Evolutionary conservation across 37 sponge, comb jelly and placozoan species (phyloP), one percentile per base, ranked within the genome.

Genomic region (Chondrosia reniformis): DNA sequence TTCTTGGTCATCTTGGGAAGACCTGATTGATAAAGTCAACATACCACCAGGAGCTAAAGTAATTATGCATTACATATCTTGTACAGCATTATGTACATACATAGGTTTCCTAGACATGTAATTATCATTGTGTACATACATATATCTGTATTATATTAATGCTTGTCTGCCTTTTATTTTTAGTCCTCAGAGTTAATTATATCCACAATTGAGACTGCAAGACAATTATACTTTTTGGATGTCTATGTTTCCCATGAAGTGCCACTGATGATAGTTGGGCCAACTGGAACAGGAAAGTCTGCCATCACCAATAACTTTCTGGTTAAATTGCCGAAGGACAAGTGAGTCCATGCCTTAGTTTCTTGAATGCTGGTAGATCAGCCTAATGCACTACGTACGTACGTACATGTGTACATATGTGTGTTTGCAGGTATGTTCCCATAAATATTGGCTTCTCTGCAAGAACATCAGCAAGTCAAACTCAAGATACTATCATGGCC

Each of bases 201-300:
- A 33, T 89, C 89, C 22, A 98, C 99, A 1, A 82, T 84, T 33
- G 96, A 98, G 44, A 98, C 99, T n/a, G 81, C 80, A 1, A 63
- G 96, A 43, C 99, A 98, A 87, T 75, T 32, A 39, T 98, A 67
- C 89, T 92, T 98, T 44, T 74, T 98, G 71, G 77, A 84, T 24
- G 80, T 79, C 28, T 90, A 85, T 44, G 52, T 90, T 43, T 67
- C 69, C 13, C 91, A 92, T 74, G 85, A 88, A 56, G 74, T 87
- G 4, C 94, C 99, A 0, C 74, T 90, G 13, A 84, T 98, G 67
- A 82, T 98, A 86, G 89, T 98, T 31, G 99, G 99, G 4, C 96
- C 94, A 4, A 98, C 99, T 31, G 98, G 99, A 33, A 98, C 99
- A 15, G 99, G 99, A 1, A 98, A 98, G 78, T 95, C 99, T 25